Base-by-base conservation (phyloP, 92 coral and sea anemone genomes). In the Galaxea fascicularis region DNA sequence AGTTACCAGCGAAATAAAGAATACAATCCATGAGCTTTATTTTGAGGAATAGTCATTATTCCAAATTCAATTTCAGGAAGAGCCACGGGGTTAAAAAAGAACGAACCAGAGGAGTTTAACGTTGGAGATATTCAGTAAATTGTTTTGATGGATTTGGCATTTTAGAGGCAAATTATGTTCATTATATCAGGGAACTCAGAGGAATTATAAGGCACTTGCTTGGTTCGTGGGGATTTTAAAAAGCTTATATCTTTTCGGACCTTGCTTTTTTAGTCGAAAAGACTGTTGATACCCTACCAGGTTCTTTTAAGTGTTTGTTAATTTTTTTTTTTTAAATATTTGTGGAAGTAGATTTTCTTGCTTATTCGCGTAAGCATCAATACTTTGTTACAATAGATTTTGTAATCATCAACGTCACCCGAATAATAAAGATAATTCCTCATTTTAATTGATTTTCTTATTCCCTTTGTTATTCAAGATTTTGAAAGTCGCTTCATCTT, bases 381-480 rank as follows among this genome's bases (percentile, higher is more conserved):
- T 14, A 64, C 70, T 64, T 22, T 64, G 7, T 64, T 64, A 64
- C 70, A 24, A 64, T n/a, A 64, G 70, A 24, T 64, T 13, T 54
- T 54, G 60, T 54, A 54, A 21, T 17, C 0, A 54, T 54, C 60
- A 54, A 21, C 18, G 60, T 54, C 60, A 16, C 60, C 60, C 60
- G 60, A 54, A 54, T 4, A 13, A 54, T 13, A 9, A 54, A 6
- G 60, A 4, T 54, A 21, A 54, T 54, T 54, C 18, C 18, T 54
- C 20, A 54, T 54, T 54, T 54, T 0, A 54, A 54, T 54, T 54
- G 60, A 54, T n/a, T 54, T 54, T 21, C 60, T 54, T 13, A 54
- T 54, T 54, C 70, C 70, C 70, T 28, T 64, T 5, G 70, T 64
- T 64, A 64, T 64, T 28, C 70, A 64, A 22, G 29, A 7, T 64